Conservation (phyloP, 2,797 vertebrate species). For the Poeciliopsis paucimaculata region DNA sequence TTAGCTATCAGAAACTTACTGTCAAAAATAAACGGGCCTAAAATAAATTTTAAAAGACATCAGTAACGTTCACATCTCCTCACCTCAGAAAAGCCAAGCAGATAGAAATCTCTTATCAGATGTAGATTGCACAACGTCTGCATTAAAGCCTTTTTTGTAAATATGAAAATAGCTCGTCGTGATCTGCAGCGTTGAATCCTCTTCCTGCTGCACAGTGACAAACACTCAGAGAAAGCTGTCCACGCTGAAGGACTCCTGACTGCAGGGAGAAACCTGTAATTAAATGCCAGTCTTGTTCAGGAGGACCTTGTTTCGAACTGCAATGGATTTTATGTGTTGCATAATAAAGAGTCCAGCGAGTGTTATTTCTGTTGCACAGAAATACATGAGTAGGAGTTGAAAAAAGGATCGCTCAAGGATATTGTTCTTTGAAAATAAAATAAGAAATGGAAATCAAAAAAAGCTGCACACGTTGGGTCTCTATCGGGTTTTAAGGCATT, state of each 20-base stretch:
- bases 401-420: neutral
- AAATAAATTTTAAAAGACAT: neutral
- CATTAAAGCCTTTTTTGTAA: neutral
- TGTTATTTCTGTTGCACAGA: neutral
- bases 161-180: neutral
- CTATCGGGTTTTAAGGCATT: neutral
- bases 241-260: neutral
- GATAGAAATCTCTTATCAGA: neutral
- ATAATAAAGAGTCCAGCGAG: neutral
- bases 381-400: neutral
- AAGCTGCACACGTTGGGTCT: neutral
- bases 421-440: neutral
- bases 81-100: neutral
- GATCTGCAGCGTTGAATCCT: neutral
- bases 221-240: neutral
- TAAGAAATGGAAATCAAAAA: conserved; percentile 1
- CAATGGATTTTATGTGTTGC: conserved; percentile 1
- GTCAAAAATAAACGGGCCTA: neutral
- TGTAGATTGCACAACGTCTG: neutral
- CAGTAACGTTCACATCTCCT: neutral
- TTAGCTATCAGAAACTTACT: neutral
- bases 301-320: conserved; percentile 1
- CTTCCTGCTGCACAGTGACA: neutral
- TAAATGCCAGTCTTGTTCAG: conserved; percentile 2
- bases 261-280: neutral